phyloP scores from a whole-genome alignment of 2,797 vertebrate genomes.

The Phaenicophaeus curvirostris region DNA sequence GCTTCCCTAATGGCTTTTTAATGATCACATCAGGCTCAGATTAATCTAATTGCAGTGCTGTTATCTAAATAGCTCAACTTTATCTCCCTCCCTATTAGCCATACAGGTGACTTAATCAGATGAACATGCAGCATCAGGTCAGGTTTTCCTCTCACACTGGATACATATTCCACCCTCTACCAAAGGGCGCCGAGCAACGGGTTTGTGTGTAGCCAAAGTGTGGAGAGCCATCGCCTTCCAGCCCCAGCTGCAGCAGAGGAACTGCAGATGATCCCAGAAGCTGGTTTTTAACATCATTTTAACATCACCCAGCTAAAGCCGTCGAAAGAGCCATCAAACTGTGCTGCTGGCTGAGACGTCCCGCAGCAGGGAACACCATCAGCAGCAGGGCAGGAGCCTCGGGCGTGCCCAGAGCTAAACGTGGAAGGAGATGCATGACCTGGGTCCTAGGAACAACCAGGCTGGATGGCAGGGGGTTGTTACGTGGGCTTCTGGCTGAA shows the following conservation, averaged over 20 bases:
- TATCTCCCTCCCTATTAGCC: neutral
- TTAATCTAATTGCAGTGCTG: constrained; percentile 22
- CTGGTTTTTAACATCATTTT: neutral
- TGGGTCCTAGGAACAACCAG: neutral
- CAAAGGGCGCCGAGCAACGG: neutral
- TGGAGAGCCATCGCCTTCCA: neutral
- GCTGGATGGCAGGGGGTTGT: neutral
- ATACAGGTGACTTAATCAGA: constrained; percentile 4
- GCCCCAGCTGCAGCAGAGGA: neutral
- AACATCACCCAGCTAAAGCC: neutral
- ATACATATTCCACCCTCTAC: neutral
- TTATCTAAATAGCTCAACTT: constrained; percentile 9
- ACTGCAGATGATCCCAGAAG: neutral
- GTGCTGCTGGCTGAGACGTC: neutral
- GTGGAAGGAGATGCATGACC: neutral
- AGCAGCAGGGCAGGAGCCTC: neutral
- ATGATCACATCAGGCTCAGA: neutral
- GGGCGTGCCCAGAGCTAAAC: fast-evolving
- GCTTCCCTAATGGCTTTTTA: neutral
- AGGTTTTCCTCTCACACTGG: neutral
- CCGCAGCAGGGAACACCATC: fast-evolving
- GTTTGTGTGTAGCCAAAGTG: neutral
- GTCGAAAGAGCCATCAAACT: fast-evolving
- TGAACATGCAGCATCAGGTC: neutral
- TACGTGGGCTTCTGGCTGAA: neutral